Conservation (phyloP, 2,113 vertebrate species). For the Macheiramphus alcinus region DNA sequence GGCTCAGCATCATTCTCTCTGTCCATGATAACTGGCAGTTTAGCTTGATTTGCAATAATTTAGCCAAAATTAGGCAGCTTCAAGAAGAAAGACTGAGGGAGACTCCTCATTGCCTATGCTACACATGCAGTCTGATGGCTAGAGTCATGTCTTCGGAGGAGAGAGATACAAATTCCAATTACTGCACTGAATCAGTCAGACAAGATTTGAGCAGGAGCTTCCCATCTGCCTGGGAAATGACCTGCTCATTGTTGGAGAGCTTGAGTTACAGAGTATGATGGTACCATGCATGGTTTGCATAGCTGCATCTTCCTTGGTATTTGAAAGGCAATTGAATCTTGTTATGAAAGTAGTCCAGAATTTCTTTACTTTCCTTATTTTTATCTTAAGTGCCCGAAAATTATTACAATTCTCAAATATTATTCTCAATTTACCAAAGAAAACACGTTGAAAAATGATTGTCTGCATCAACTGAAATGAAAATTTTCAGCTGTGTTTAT, state of each 20-base stretch:
- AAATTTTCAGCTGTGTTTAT: conserved; percentile 4
- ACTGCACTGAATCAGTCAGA: not conserved
- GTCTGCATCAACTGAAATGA: not conserved
- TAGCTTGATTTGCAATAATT: not conserved
- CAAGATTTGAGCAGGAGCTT: not conserved
- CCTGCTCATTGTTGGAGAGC: not conserved
- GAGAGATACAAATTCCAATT: not conserved
- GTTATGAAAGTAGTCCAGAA: not conserved
- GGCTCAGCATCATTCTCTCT: not conserved
- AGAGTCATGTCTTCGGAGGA: not conserved
- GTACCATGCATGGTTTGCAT: not conserved
- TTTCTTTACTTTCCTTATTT: not conserved
- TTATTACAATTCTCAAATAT: not conserved
- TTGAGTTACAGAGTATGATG: not conserved
- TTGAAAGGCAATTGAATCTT: not conserved
- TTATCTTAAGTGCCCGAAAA: not conserved
- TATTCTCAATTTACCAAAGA: not conserved
- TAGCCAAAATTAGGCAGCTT: not conserved
- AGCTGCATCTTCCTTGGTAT: not conserved
- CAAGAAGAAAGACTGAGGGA: not conserved
- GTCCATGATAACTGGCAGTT: not conserved
- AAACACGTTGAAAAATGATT: not conserved
- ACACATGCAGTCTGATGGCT: not conserved
- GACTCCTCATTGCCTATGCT: not conserved
- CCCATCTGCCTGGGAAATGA: not conserved